A percentile compares a stretch with the other conserved stretches of the same genome.
Evolutionary conservation across 2,113 vertebrate genomes (phyloP).

Genomic region (Theristicus caerulescens): DNA sequence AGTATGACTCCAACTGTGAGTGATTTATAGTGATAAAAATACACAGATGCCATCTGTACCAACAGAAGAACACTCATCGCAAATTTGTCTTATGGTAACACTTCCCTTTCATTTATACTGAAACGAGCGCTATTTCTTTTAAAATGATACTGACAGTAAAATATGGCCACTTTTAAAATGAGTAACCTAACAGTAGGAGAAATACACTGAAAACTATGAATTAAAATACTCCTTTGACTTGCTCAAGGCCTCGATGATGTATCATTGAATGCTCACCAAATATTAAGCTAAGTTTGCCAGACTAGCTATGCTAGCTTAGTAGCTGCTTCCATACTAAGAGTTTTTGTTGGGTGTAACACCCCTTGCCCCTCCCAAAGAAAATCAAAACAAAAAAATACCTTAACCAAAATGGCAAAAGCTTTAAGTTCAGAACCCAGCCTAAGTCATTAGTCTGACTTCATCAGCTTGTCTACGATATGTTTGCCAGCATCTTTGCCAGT

Average conservation of each 20-base stretch:
- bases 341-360: not conserved
- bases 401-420: not conserved
- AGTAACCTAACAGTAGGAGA: not conserved
- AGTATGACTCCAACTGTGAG: constrained; percentile 58
- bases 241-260: not conserved
- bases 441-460: constrained; percentile 11
- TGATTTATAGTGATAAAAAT: constrained; percentile 65
- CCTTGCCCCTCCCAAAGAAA: not conserved
- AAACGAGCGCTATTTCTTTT: not conserved
- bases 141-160: constrained; percentile 8
- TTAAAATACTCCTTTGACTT: not conserved
- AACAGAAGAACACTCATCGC: constrained; percentile 55
- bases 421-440: not conserved
- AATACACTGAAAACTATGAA: not conserved
- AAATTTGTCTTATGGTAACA: constrained; percentile 39
- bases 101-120: constrained; percentile 34
- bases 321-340: not conserved
- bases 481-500: constrained; percentile 1
- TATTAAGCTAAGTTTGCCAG: not conserved
- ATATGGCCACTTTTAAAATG: constrained; percentile 10
- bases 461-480: not conserved
- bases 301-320: not conserved
- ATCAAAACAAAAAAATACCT: not conserved
- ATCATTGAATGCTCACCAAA: not conserved
- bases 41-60: constrained; percentile 68